Conservation (phyloP, 2,888 invertebrate genomes). For the Dendrolimus pini region DNA sequence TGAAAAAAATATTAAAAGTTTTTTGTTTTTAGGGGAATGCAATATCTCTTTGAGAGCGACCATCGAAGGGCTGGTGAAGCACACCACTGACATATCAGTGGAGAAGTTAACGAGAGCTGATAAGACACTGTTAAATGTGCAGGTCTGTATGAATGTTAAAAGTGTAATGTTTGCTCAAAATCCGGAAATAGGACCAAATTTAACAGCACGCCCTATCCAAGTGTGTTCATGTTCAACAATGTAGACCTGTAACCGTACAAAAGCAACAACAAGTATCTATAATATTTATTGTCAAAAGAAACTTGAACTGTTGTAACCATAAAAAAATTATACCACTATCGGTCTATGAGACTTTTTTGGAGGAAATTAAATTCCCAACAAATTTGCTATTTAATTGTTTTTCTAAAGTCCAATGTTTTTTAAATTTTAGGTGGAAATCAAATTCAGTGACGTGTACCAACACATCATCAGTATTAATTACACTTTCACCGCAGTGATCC, state of each 20-base stretch:
- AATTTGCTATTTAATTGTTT: no score
- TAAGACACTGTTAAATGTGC: slow-evolving; percentile 48
- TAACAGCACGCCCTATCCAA: neutral
- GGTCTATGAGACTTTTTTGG: no score
- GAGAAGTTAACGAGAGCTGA: slow-evolving; percentile 53
- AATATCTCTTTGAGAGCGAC: slow-evolving; percentile 53
- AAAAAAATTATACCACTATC: neutral
- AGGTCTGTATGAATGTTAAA: slow-evolving; percentile 29
- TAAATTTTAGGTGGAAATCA: no score
- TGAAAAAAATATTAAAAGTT: no score
- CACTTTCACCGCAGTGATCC: no score
- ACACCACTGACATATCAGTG: slow-evolving; percentile 52
- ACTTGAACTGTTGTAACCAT: neutral
- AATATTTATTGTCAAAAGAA: neutral
- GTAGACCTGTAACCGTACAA: no score
- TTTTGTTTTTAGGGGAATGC: slow-evolving; percentile 47
- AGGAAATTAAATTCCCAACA: no score
- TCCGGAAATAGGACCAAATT: neutral
- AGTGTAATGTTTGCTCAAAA: neutral
- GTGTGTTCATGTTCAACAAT: neutral
- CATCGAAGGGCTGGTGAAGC: slow-evolving; percentile 46
- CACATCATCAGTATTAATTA: no score
- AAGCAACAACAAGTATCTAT: neutral
- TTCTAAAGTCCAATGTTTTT: no score
- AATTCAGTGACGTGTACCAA: no score